Conservation (phyloP, 1,140 invertebrate genomes). For the Heliconius eleuchia region DNA sequence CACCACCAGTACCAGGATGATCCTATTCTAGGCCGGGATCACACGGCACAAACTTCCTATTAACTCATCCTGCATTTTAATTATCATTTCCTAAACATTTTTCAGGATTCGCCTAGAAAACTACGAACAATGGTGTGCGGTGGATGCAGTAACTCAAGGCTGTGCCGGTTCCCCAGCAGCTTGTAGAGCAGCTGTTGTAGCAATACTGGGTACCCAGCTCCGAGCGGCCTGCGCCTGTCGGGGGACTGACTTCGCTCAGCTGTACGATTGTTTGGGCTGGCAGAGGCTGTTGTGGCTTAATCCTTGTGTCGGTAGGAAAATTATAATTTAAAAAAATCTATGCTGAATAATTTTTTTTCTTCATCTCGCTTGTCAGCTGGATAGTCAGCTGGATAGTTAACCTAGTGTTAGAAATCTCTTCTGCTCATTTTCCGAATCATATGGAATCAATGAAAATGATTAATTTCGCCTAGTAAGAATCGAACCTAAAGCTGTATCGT, state of each 20-base stretch:
- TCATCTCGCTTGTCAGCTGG: background rate
- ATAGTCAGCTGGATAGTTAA: too few species aligned
- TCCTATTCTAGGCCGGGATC: too few species aligned
- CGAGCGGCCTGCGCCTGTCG: slow-evolving; percentile 92
- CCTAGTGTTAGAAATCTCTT: too few species aligned
- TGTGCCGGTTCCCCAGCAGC: slow-evolving; percentile 91
- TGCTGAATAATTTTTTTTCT: background rate
- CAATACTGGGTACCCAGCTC: slow-evolving; percentile 92
- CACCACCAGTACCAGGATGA: too few species aligned
- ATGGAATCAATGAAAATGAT: too few species aligned
- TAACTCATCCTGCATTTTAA: background rate
- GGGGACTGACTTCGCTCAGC: slow-evolving; percentile 89
- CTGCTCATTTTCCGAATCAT: too few species aligned
- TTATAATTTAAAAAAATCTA: background rate
- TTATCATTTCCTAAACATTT: slow-evolving; percentile 1
- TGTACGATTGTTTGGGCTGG: slow-evolving; percentile 94
- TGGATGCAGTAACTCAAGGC: slow-evolving; percentile 92
- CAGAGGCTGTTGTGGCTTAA: slow-evolving; percentile 95
- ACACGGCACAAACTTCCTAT: too few species aligned
- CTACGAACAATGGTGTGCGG: slow-evolving; percentile 94
- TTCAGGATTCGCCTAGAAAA: slow-evolving; percentile 89
- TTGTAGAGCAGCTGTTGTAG: slow-evolving; percentile 91
- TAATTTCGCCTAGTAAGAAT: too few species aligned
- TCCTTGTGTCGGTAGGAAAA: slow-evolving; percentile 90
- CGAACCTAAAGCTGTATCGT: too few species aligned